Conservation (phyloP, 1,140 invertebrate genomes). For the Solen grandis region DNA sequence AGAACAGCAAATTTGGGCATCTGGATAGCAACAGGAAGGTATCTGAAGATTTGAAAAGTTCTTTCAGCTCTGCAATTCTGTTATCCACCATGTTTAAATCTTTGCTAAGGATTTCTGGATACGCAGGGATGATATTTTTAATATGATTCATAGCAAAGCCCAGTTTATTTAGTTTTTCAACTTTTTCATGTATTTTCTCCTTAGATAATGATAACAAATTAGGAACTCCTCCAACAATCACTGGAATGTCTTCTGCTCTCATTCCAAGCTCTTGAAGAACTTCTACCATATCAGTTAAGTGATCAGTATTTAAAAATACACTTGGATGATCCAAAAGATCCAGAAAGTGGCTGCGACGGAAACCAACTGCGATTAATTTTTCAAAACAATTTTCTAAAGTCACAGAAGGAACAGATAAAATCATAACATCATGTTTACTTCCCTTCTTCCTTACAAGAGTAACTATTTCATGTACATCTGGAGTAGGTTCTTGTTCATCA, state of each 20-base stretch:
- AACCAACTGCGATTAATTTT: too few relatives aligned
- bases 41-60: constrained; percentile 60
- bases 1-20: constrained; percentile 65
- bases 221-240: not conserved
- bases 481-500: too few relatives aligned
- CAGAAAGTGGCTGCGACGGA: too few relatives aligned
- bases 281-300: not conserved
- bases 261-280: constrained; percentile 12
- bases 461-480: too few relatives aligned
- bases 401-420: too few relatives aligned
- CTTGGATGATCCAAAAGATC: not conserved
- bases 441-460: too few relatives aligned
- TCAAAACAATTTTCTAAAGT: too few relatives aligned
- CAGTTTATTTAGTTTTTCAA: constrained; percentile 3
- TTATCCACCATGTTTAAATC: not conserved
- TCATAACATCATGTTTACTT: too few relatives aligned
- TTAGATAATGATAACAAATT: not conserved
- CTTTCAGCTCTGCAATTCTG: constrained; percentile 52
- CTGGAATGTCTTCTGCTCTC: not conserved
- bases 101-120: not conserved
- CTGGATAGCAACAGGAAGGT: constrained; percentile 48
- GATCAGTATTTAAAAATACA: constrained; percentile 12
- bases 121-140: not conserved
- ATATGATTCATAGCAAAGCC: constrained; percentile 14
- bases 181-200: not conserved